Conservation (phyloP, 2,113 vertebrate species). For the Octodon degus region DNA sequence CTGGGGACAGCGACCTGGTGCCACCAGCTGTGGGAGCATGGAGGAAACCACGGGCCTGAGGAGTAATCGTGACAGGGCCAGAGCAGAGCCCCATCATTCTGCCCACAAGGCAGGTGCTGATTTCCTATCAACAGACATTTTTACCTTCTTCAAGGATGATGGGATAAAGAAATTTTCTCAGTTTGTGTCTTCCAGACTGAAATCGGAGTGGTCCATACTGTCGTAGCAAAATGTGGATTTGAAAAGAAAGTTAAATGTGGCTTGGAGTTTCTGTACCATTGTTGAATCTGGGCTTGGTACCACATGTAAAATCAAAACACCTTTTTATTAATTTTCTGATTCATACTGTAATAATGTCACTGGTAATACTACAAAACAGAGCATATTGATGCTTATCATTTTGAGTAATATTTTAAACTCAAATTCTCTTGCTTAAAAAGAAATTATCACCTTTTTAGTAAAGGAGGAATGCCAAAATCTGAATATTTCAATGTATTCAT, state of each 20-base stretch:
- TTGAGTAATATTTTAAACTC: background rate
- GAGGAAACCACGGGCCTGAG: background rate
- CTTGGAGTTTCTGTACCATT: background rate
- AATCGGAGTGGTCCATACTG: background rate
- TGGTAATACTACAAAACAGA: background rate
- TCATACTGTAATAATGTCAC: background rate
- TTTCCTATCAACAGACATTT: background rate
- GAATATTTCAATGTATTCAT: background rate
- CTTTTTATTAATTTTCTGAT: background rate
- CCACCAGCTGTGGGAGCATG: no score
- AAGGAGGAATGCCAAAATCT: background rate
- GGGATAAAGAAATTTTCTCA: background rate
- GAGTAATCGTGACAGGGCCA: background rate
- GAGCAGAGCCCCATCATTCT: background rate
- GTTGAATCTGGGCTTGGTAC: background rate
- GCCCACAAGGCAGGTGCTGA: background rate
- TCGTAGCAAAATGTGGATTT: background rate
- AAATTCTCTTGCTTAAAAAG: background rate
- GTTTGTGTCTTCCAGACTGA: background rate
- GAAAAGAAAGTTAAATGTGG: slow-evolving; percentile 3
- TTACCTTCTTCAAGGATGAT: background rate
- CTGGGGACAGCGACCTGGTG: background rate
- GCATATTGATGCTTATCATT: background rate
- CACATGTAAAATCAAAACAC: background rate
- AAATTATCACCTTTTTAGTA: background rate